Base-by-base conservation (phyloP, 2,797 vertebrate species). In the Falco berigora region DNA sequence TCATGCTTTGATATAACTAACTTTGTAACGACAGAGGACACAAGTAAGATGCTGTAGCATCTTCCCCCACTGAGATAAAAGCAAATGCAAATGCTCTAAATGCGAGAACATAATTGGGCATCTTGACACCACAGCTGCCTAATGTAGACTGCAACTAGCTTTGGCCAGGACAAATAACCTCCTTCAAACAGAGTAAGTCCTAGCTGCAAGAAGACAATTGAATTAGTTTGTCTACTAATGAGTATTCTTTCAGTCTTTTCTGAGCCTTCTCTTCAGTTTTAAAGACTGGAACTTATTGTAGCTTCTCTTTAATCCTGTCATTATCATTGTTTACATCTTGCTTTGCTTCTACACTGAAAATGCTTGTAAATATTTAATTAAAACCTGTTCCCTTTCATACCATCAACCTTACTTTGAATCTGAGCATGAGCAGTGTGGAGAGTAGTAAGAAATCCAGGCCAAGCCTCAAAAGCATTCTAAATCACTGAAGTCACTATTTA, bases 401-500 rank as follows among this genome's bases (percentile, higher is more conserved):
- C 9, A 67, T 44, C 71, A 58, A 63, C 64, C 53, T 93, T 32
- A 74, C 47, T 89, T 80, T 91, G 71, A 94, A 86, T 88, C 42
- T 62, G 72, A 95, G 36, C 76, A 83, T 1, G 0, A 66, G 56
- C 10, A 85, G 27, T 40, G 17, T 32, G 42, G 47, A 91, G 75
- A 89, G 36, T 15, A 94, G 19, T 24, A 82, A 80, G 63, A 90
- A 91, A 88, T 27, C 21, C 72, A 91, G 49, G 93, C 95, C 93
- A 96, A 96, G 62, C 73, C 44, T 94, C 96, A 92, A 95, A 91
- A 96, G 96, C 96, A 96, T 97, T 96, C 88, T 95, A 83, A 91
- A 79, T 95, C 44, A 78, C 93, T 96, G 95, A 96, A 92, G 86
- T 96, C 95, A 96, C 93, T 94, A 96, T 97, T 97, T 96, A 94